These are phyloP conservation scores for Tachina fera DNA, from an alignment of 2,888 invertebrate species.

Conservation along the genomic window DNA sequence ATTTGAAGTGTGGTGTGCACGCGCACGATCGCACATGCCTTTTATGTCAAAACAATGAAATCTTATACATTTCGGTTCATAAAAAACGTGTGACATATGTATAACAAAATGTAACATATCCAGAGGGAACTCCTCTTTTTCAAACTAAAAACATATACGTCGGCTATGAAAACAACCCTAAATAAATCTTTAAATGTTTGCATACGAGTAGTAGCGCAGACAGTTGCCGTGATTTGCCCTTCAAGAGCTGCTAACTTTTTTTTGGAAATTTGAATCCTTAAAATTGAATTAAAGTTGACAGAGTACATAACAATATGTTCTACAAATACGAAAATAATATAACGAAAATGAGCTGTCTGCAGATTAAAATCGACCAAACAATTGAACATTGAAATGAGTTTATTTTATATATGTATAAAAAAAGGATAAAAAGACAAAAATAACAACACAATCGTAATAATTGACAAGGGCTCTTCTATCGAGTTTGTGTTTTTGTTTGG, in stretches of 20 bases:
- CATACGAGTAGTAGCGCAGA: constrained; percentile 53
- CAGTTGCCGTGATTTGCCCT: constrained; percentile 57
- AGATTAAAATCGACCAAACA: constrained; percentile 55
- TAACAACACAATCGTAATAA: constrained; percentile 56
- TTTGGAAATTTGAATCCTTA: constrained; percentile 62
- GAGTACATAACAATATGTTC: constrained; percentile 50
- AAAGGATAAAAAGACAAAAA: constrained; percentile 37
- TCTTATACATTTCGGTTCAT: constrained; percentile 65
- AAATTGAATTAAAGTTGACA: constrained; percentile 69
- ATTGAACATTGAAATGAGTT: constrained; percentile 60
- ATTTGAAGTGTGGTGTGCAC: constrained; percentile 43
- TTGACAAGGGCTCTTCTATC: constrained; percentile 62
- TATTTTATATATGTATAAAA: constrained; percentile 34
- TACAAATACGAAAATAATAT: constrained; percentile 38
- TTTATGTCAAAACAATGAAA: constrained; percentile 75
- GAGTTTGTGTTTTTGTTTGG: constrained; percentile 17
- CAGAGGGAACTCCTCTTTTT: constrained; percentile 28
- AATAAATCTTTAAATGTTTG: constrained; percentile 40
- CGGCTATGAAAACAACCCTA: constrained; percentile 54
- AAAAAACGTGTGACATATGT: constrained; percentile 37
- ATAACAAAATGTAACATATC: constrained; percentile 68
- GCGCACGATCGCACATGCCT: constrained; percentile 73
- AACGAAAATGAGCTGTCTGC: constrained; percentile 31
- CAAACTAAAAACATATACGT: constrained; percentile 26
- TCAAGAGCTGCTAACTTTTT: constrained; percentile 49